Conservation (phyloP, 1,140 invertebrate genomes). For the Achatina immaculata region DNA sequence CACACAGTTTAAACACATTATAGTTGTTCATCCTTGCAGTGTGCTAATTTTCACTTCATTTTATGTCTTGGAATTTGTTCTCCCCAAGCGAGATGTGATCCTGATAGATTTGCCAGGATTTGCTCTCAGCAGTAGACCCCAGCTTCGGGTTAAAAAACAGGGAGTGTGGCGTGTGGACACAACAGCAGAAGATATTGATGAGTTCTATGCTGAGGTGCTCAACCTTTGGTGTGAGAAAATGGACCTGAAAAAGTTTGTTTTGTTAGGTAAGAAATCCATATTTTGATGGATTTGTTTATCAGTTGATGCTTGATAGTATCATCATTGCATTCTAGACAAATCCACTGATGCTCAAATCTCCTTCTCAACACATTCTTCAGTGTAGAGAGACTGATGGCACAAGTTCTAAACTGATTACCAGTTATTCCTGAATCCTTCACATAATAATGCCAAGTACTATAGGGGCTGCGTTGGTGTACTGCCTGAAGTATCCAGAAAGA, state of each 20-base stretch:
- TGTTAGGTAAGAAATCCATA: constrained; percentile 21
- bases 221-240: constrained; percentile 32
- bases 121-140: constrained; percentile 28
- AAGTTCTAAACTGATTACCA: no score
- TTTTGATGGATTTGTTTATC: neutral
- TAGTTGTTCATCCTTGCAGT: no score
- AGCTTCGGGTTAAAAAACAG: constrained; percentile 23
- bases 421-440: no score
- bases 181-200: constrained; percentile 31
- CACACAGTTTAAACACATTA: no score
- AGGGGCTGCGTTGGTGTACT: constrained; percentile 95
- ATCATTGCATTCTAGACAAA: no score
- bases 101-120: constrained; percentile 35
- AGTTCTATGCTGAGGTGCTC: constrained; percentile 26
- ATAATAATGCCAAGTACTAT: no score
- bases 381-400: no score
- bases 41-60: no score
- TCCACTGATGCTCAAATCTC: no score
- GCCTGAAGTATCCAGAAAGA: constrained; percentile 76
- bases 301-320: no score
- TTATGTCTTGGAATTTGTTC: constrained; percentile 15
- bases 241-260: constrained; percentile 5
- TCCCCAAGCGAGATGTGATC: constrained; percentile 29
- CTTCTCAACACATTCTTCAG: no score
- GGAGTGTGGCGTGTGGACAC: constrained; percentile 34